Conservation (phyloP, 2,113 vertebrate genomes). For the Xenotilapia caudafasciata region DNA sequence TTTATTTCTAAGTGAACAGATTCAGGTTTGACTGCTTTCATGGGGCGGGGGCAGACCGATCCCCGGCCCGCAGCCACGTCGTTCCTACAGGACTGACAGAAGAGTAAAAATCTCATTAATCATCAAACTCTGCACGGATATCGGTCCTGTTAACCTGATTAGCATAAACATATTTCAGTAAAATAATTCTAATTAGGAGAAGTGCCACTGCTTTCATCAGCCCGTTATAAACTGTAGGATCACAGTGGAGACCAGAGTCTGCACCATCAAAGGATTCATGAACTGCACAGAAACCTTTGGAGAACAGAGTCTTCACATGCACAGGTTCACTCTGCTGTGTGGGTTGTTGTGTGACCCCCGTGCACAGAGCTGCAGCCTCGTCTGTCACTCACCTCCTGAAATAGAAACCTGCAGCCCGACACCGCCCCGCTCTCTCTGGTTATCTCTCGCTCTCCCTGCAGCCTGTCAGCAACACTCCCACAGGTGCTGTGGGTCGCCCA, state of each 20-base stretch:
- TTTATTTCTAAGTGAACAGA: not conserved
- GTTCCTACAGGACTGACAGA: not conserved
- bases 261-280: not conserved
- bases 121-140: not conserved
- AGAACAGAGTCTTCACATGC: not conserved
- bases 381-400: slow-evolving; percentile 42
- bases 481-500: not conserved
- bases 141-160: not conserved
- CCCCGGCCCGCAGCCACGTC: not conserved
- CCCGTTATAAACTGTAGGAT: rapidly evolving
- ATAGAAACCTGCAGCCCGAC: slow-evolving; percentile 60
- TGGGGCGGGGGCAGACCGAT: not conserved
- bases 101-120: not conserved
- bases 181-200: not conserved
- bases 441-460: not conserved
- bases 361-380: slow-evolving; percentile 10
- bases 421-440: not conserved
- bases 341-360: not conserved
- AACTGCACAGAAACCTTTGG: not conserved
- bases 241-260: not conserved
- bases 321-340: not conserved
- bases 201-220: not conserved
- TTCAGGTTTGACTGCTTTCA: not conserved
- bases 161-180: not conserved
- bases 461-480: not conserved